Evolutionary conservation across 2,797 vertebrate species (phyloP).

Genomic region (Arremon brunneinucha): DNA sequence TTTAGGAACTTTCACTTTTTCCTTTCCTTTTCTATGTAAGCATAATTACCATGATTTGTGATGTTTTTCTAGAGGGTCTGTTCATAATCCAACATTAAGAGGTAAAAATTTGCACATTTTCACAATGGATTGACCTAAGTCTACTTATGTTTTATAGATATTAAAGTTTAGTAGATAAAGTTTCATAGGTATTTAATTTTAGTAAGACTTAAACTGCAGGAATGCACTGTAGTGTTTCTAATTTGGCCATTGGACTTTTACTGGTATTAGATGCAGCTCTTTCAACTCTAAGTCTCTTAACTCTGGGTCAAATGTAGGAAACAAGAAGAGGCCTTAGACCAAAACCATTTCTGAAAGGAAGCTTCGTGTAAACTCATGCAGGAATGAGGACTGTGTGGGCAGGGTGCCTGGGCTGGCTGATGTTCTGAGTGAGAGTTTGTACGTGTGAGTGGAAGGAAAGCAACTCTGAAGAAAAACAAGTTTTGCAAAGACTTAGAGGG

Average conservation of each 20-base stretch:
- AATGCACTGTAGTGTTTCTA: neutral
- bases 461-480: neutral
- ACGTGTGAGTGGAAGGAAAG: neutral
- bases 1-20: neutral
- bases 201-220: neutral
- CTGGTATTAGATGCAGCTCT: neutral
- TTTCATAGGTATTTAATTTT: neutral
- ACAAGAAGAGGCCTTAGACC: neutral
- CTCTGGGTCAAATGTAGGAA: neutral
- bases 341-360: neutral
- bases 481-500: neutral
- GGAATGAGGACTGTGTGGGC: conserved; percentile 20
- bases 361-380: neutral
- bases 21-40: neutral
- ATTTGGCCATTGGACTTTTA: neutral
- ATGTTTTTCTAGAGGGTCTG: neutral
- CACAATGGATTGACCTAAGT: neutral
- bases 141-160: neutral
- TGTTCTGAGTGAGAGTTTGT: neutral
- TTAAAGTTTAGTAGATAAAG: neutral
- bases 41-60: neutral
- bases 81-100: neutral
- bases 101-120: neutral
- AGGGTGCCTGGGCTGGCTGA: neutral
- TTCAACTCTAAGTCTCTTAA: neutral